phyloP scores from a whole-genome alignment of 2,797 vertebrate genomes.

The Syndactyla subalaris region DNA sequence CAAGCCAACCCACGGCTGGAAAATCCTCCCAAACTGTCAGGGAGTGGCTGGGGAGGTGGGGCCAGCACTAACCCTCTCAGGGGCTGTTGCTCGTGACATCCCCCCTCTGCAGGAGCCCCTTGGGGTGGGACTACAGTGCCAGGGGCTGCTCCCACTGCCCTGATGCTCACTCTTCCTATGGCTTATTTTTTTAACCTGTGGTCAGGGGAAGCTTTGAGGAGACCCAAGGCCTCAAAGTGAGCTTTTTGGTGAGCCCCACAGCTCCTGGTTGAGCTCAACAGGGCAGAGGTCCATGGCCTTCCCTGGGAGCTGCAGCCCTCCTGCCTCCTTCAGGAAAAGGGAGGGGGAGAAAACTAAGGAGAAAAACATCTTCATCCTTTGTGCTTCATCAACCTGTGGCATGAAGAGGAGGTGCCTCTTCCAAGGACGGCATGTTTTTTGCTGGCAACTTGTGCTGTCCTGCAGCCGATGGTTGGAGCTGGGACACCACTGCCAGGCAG shows the following conservation, averaged over 20 bases:
- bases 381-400: rapidly evolving
- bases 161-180: neutral
- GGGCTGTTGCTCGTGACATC: neutral
- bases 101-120: neutral
- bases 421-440: rapidly evolving
- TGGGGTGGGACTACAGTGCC: rapidly evolving
- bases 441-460: rapidly evolving
- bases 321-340: neutral
- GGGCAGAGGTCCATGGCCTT: neutral
- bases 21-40: neutral
- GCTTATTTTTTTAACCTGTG: neutral
- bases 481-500: neutral
- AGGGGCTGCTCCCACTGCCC: neutral
- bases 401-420: neutral
- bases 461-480: rapidly evolving
- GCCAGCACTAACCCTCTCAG: rapidly evolving
- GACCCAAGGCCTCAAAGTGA: neutral
- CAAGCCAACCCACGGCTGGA: rapidly evolving
- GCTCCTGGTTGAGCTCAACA: neutral
- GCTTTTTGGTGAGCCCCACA: neutral
- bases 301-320: neutral
- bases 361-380: neutral
- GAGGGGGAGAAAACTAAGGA: neutral
- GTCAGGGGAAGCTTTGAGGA: neutral
- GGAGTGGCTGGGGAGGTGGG: neutral